Conservation (phyloP, 2,113 vertebrate genomes). For the Azemiops feae region DNA sequence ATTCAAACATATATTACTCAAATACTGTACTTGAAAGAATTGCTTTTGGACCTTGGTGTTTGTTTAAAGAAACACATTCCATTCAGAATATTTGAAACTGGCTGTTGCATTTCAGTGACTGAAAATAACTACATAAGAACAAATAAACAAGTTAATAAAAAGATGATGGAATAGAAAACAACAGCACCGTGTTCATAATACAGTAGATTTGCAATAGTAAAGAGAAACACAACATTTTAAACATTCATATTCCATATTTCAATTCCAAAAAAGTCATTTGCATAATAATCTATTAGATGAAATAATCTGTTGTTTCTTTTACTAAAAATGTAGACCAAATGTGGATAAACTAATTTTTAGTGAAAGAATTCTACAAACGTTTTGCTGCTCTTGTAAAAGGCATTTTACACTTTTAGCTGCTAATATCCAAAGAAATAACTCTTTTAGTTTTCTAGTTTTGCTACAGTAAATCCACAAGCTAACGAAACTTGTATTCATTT, state of each 20-base stretch:
- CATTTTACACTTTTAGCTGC: not conserved
- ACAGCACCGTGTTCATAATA: not conserved
- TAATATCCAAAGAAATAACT: not conserved
- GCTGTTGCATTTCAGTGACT: not conserved
- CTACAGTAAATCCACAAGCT: not conserved
- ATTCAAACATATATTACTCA: not conserved
- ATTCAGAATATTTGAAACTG: not conserved
- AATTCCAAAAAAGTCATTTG: not conserved
- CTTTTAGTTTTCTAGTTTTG: not conserved
- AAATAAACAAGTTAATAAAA: not conserved
- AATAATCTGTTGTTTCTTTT: not conserved
- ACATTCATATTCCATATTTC: not conserved
- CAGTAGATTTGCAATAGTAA: not conserved
- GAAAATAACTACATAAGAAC: not conserved
- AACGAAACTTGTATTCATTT: not conserved
- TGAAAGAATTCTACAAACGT: not conserved
- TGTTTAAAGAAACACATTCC: not conserved
- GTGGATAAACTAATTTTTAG: not conserved
- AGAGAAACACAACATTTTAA: not conserved
- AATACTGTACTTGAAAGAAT: not conserved
- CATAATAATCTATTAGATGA: not conserved
- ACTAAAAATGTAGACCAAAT: not conserved
- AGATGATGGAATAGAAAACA: not conserved
- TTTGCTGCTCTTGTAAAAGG: not conserved
- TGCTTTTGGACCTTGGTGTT: not conserved